Conservation (phyloP, 2,888 invertebrate genomes). For the Chrysolina haemoptera region DNA sequence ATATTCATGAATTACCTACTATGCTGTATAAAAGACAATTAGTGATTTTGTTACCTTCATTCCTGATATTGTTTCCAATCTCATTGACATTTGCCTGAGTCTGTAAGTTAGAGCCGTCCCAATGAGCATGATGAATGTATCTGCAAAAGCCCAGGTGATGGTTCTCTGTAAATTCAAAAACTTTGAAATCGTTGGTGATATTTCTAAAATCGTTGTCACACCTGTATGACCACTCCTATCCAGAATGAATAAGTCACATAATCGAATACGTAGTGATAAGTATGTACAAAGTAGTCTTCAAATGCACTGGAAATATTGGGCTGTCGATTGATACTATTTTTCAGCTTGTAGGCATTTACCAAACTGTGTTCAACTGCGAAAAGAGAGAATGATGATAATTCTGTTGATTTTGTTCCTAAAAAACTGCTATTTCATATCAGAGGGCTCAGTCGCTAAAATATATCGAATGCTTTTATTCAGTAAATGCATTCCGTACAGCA, state of each 20-base stretch:
- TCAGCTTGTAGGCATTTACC: constrained; percentile 46
- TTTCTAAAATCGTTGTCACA: constrained; percentile 27
- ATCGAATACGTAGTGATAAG: constrained; percentile 47
- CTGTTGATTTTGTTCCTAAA: background rate
- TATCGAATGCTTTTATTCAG: no score
- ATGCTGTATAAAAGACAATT: no score
- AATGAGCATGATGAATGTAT: constrained; percentile 53
- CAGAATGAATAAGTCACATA: constrained; percentile 48
- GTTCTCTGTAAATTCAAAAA: constrained; percentile 53
- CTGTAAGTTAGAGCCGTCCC: constrained; percentile 50
- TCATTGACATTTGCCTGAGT: constrained; percentile 49
- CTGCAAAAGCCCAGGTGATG: constrained; percentile 54
- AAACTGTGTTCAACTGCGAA: constrained; percentile 51
- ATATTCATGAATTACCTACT: no score
- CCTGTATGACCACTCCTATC: constrained; percentile 50
- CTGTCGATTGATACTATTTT: constrained; percentile 30
- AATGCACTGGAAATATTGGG: constrained; percentile 29
- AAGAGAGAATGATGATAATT: background rate
- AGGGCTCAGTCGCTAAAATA: no score
- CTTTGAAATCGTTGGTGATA: constrained; percentile 38
- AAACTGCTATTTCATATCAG: no score
- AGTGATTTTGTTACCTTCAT: constrained; percentile 39
- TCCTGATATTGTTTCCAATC: constrained; percentile 39
- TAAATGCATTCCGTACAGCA: no score
- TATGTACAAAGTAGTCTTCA: constrained; percentile 39